Evolutionary conservation across 1,140 invertebrate species (phyloP), one percentile per base, ranked within the genome.

Genomic region (Limonius californicus): DNA sequence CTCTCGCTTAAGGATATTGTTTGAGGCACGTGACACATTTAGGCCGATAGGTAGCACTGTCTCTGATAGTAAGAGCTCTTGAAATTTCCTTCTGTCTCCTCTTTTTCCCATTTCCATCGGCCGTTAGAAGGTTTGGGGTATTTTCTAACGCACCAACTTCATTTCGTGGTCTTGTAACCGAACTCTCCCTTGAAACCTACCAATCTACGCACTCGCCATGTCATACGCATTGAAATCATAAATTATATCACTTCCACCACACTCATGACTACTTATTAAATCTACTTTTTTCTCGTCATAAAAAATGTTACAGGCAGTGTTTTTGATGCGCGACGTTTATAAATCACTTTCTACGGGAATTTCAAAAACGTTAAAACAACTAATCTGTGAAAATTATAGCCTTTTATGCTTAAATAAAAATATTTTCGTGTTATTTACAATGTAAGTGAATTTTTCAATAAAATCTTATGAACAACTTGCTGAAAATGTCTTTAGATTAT

Each of bases 1-100:
- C 65, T 67, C 57, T 11, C 62, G 57, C 55, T 67, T 69, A 65
- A 68, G 66, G 68, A 69, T 69, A 69, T 68, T 69, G 65, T 69
- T 69, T 61, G 63, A 69, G 66, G 68, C 68, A 69, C 68, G 68
- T 69, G 68, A 69, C 68, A 69, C 59, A 59, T 65, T 56, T 64
- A 57, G 56, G 30, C 62, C 27, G 61, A 59, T 61, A 59, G 59
- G 63, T 63, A 58, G 59, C 59, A 56, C 59, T 64, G 65, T 19
- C 59, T 59, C 42, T 67, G 65, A 64, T 67, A 61, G 63, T 58
- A 62, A 67, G 62, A 53, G 61, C 62, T 64, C 62, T 57, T 20
- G 55, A 50, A 57, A 58, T 58, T 58, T 58, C 42, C 56, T 43
- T 42, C 21, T 32, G n/a, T 55, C 20, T 55, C 11, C 45, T 50